Conservation (phyloP, 1,140 invertebrate species). For the Aphis gossypii region DNA sequence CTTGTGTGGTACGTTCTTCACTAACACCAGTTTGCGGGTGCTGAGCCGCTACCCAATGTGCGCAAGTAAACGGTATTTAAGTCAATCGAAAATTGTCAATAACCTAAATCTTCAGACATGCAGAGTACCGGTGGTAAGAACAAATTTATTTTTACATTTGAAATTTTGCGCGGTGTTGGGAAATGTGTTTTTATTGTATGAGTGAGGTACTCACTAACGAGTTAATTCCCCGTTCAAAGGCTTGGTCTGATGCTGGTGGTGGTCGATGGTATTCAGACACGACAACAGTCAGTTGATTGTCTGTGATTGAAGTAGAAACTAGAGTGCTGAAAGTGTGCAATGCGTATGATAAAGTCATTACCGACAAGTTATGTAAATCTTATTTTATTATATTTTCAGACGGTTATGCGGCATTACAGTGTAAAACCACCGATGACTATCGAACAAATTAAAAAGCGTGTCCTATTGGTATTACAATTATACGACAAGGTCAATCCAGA, state of each 20-base stretch:
- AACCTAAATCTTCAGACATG: slow-evolving; percentile 22
- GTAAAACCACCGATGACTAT: slow-evolving; percentile 72
- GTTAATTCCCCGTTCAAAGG: slow-evolving; percentile 22
- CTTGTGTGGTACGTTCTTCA: slow-evolving; percentile 26
- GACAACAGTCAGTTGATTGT: not conserved
- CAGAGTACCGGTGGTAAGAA: slow-evolving; percentile 37
- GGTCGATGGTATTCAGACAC: slow-evolving; percentile 27
- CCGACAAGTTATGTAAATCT: slow-evolving; percentile 74
- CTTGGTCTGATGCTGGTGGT: not conserved
- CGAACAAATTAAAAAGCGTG: slow-evolving; percentile 84
- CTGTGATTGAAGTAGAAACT: slow-evolving; percentile 70
- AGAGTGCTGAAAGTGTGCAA: slow-evolving; percentile 80
- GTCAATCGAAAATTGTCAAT: slow-evolving; percentile 15
- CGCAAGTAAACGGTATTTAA: slow-evolving; percentile 2
- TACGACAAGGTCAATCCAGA: slow-evolving; percentile 95
- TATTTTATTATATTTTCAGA: slow-evolving; percentile 69
- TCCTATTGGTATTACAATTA: slow-evolving; percentile 90
- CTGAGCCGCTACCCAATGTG: slow-evolving; percentile 24
- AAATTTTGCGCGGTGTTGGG: not conserved
- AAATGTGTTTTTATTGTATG: not conserved
- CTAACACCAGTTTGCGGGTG: not conserved
- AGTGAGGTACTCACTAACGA: not conserved
- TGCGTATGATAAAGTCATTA: slow-evolving; percentile 80
- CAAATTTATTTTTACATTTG: not conserved
- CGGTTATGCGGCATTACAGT: slow-evolving; percentile 75